Base-by-base conservation (phyloP, 2,797 vertebrate genomes). In the Podargus strigoides region DNA sequence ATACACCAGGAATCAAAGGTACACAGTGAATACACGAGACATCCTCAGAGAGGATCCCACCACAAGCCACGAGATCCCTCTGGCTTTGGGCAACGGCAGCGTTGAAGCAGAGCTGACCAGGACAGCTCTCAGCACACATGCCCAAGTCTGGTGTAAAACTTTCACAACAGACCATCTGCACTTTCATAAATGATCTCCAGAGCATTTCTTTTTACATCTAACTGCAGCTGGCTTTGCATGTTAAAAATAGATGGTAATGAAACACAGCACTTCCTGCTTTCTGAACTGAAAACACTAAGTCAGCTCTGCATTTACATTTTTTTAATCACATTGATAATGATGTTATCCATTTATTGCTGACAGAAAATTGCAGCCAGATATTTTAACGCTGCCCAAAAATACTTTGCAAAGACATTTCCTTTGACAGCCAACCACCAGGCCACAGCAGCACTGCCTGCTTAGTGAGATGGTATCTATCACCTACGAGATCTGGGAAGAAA, bases 11-110 rank as follows among this genome's bases (percentile, higher is more conserved):
- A 39, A 83, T 7, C 56, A 66, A 66, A 77, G 19, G 39, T 24
- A 66, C 0, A 1, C 3, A 7, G 37, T 10, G 63, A 74, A 77
- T 9, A 50, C 14, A 67, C 0, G 1, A 28, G 0, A 1, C 42
- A 28, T 14, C 23, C 66, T 60, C 66, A 58, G 46, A 39, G 28
- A 50, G 10, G 12, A 37, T 26, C 20, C 28, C 53, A 75, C 30
- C 1, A 0, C 58, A 56, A 67, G 23, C 20, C 32, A 19, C 1
- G 8, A 60, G 58, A 70, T 21, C 13, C 12, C 49, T 41, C 23
- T 1, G 3, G 59, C 69, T 84, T 68, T 36, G 46, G 56, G 27
- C 50, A 72, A 3, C 0, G 0, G 58, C 73, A 84, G 80, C 42
- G 70, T 77, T 2, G 2, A 80, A 80, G 42, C 26, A 64, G 50